Base-by-base conservation (phyloP, 2,797 vertebrate species). In the Lagocephalus sceleratus region DNA sequence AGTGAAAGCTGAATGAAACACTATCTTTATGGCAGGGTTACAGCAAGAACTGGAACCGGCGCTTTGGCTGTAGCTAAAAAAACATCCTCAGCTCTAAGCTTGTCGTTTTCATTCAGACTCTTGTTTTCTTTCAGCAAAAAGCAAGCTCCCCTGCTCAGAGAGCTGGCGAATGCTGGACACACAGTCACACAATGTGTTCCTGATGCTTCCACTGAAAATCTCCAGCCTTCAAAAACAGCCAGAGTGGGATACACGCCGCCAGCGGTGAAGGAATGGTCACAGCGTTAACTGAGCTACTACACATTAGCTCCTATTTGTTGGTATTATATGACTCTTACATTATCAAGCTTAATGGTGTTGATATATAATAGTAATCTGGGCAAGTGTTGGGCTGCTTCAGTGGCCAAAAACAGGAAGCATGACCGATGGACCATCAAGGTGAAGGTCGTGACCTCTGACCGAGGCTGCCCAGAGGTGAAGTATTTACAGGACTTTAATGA, bases 41-140 rank as follows among this genome's bases (percentile, higher is more conserved):
- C 69, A 84, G 78, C 78, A 54, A 79, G 78, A 81, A 75, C 79
- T 85, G 79, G 81, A 85, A 82, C 65, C 76, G 68, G 78, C 70
- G 78, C 79, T 86, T 84, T 85, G 81, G 85, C 84, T 68, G 68
- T 80, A 71, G 80, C 79, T 85, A 82, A 82, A 86, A 44, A 83
- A 85, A 85, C 85, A 89, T 88, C 86, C 85, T 86, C 76, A 70
- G 78, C 82, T 87, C 82, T 79, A 69, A 83, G 81, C 73, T 79
- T 79, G 80, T 87, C 76, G 61, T 85, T 84, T 87, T 88, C 81
- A 86, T 83, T 86, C 80, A 83, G 79, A 79, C 69, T 85, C 76
- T 82, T 87, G 86, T 87, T 88, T 87, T 87, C 82, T 86, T 86
- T 87, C 75, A 82, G 81, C 79, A 81, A 74, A 81, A 85, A 79